A percentile compares a stretch with the other conserved stretches of the same genome.
phyloP scores from a whole-genome alignment of 2,888 invertebrate genomes.

The Fabriciana adippe region DNA sequence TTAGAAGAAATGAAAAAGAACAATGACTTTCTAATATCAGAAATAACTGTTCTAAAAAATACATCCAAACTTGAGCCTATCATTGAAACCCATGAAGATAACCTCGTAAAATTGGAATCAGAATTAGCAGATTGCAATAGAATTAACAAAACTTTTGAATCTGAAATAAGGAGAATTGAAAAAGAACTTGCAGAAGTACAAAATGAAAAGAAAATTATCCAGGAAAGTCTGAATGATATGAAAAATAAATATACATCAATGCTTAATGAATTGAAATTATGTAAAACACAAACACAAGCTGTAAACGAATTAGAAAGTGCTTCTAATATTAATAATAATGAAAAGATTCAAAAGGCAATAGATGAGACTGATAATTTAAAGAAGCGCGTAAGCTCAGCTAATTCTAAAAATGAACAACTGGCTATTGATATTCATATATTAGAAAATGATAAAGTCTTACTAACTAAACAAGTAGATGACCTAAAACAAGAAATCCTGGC shows the following conservation, averaged over 20 bases:
- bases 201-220: conserved; percentile 70
- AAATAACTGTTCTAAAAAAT: conserved; percentile 84
- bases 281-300: conserved; percentile 72
- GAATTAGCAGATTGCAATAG: conserved; percentile 84
- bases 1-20: conserved; percentile 86
- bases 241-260: conserved; percentile 80
- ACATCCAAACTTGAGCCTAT: conserved; percentile 87
- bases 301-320: conserved; percentile 75
- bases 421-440: conserved; percentile 78
- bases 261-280: conserved; percentile 66
- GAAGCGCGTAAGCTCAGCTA: conserved; percentile 58
- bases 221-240: conserved; percentile 77
- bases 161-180: conserved; percentile 82
- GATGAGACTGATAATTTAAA: conserved; percentile 71
- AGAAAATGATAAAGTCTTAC: conserved; percentile 77
- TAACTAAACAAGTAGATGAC: conserved; percentile 71
- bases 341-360: conserved; percentile 56
- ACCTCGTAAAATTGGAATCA: conserved; percentile 83
- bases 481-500: conserved; percentile 61
- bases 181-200: conserved; percentile 75
- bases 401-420: conserved; percentile 73
- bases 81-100: conserved; percentile 88
- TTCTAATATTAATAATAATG: conserved; percentile 54
- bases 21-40: conserved; percentile 86
- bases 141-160: conserved; percentile 83